Evolutionary conservation across 92 coral and sea anemone species (phyloP).

Genomic region (Metridium senile): DNA sequence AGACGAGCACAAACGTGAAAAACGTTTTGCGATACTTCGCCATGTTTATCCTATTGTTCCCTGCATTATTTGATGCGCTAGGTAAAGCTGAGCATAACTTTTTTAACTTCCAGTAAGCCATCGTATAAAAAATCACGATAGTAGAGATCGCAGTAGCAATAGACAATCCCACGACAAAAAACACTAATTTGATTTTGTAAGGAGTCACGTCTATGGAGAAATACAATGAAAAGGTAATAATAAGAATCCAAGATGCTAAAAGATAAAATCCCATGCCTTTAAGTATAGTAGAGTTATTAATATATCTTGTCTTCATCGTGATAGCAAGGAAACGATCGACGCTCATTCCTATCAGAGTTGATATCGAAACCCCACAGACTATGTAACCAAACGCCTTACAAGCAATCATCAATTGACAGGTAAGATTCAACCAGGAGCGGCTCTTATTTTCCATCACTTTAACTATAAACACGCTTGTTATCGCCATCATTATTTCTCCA

Average conservation of each 20-base stretch:
- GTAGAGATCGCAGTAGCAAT: not conserved
- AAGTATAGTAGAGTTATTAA: not conserved
- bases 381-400: not conserved
- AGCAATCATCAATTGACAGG: not conserved
- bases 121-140: not conserved
- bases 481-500: not conserved
- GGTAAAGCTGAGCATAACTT: not conserved
- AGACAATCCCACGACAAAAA: not conserved
- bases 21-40: not conserved
- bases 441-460: not conserved
- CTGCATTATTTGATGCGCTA: not conserved
- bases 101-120: not conserved
- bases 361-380: not conserved
- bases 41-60: not conserved
- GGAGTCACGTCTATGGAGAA: not conserved
- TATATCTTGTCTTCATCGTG: constrained; percentile 1
- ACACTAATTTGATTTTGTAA: not conserved
- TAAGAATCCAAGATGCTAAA: not conserved
- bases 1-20: not conserved
- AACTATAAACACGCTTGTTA: not conserved
- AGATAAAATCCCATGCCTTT: not conserved
- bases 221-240: not conserved
- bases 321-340: not conserved
- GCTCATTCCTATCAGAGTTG: not conserved
- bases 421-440: not conserved